Evolutionary conservation across 2,888 invertebrate genomes (phyloP).

Genomic region (Xestobium rufovillosum): DNA sequence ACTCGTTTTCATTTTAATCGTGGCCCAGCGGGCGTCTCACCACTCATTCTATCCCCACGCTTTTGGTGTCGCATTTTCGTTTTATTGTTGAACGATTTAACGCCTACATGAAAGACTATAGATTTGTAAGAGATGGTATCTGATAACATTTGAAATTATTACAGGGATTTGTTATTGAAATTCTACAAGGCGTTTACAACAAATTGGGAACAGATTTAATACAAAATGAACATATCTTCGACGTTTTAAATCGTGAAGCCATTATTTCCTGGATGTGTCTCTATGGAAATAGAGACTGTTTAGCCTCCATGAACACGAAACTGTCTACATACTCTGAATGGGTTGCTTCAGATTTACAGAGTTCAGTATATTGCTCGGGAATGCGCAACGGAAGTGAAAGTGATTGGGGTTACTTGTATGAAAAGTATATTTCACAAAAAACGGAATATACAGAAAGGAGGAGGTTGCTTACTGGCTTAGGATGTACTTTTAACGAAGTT

Average conservation of each 20-base stretch:
- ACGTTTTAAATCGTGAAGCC: not conserved
- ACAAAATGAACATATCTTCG: not conserved
- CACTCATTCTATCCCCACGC: too few species aligned
- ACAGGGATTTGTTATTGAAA: not conserved
- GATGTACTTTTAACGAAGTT: not conserved
- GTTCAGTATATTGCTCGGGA: not conserved
- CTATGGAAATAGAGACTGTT: slow-evolving; percentile 1
- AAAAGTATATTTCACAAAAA: not conserved
- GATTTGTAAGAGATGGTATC: too few species aligned
- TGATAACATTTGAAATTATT: too few species aligned
- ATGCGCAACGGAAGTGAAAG: not conserved
- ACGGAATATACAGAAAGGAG: not conserved
- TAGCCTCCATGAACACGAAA: not conserved
- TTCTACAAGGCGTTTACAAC: not conserved
- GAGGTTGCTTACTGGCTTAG: not conserved
- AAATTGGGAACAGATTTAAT: not conserved
- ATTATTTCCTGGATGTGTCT: not conserved
- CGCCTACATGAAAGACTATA: too few species aligned
- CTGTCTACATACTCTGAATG: not conserved
- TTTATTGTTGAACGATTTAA: too few species aligned
- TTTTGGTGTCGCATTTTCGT: too few species aligned
- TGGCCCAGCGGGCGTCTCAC: too few species aligned
- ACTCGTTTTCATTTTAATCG: too few species aligned
- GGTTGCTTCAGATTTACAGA: not conserved
- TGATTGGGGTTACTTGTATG: not conserved